Evolutionary conservation across 2,113 vertebrate species (phyloP), one percentile per base, ranked within the genome.

Genomic region (Strigops habroptila): DNA sequence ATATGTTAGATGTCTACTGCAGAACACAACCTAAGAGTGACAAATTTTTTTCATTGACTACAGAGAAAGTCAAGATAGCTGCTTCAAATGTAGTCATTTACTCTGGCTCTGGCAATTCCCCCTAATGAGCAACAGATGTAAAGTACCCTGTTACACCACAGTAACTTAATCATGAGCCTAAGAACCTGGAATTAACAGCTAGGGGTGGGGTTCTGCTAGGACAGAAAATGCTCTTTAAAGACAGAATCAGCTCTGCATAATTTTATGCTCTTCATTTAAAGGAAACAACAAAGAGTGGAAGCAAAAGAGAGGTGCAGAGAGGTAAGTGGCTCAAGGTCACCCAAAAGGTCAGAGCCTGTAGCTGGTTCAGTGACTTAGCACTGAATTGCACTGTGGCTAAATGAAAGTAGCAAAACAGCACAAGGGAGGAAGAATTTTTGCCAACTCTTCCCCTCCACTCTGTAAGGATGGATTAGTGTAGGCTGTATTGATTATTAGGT

Each of bases 81-180:
- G 25, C 62, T 62, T 92, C 35, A 85, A 81, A 87, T 62, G 43
- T 46, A 95, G 86, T 84, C 69, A 78, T 91, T 93, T 89, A 93
- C 89, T 22, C 62, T 69, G 52, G 43, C 84, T 92, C 77, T 91
- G 91, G 64, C 52, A 82, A 91, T 82, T 95, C 28, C 57, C 62
- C 62, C 62, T 92, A 91, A 95, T 73, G 84, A 95, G 84, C 77
- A 92, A 79, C 91, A 95, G 81, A 92, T 87, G 84, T 92, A 84
- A 95, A 69, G 35, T 60, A 91, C 89, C 86, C 89, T 92, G 88
- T 92, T 93, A 78, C 43, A 51, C 14, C 41, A 57, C 59, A 62
- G 68, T 91, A 93, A 97, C 93, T 93, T 91, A 96, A 95, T 95
- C 89, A 73, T 18, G 10, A 84, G 35, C 27, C 71, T 84, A 88